Evolutionary conservation across 2,113 vertebrate genomes (phyloP).

Genomic region (Salvelinus fontinalis): DNA sequence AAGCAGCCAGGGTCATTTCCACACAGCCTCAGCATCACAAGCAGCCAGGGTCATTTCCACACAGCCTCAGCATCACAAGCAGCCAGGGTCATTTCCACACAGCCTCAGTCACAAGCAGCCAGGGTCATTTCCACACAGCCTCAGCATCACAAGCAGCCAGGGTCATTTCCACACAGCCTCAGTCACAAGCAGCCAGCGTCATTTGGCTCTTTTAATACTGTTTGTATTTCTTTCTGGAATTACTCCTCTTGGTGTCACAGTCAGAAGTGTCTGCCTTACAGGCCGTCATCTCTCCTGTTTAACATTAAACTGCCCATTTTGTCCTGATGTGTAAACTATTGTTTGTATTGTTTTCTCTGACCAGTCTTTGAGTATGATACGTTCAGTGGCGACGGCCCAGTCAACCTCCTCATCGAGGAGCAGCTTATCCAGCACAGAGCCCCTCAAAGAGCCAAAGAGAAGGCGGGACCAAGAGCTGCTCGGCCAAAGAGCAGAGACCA

Average conservation of each 20-base stretch:
- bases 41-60: too few species aligned
- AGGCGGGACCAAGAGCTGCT: slow-evolving; percentile 41
- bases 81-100: too few species aligned
- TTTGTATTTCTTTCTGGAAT: not conserved
- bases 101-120: too few species aligned
- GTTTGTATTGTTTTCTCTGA: slow-evolving; percentile 7
- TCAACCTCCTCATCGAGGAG: slow-evolving; percentile 86
- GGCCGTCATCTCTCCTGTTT: not conserved
- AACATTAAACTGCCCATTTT: not conserved
- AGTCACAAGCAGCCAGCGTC: not conserved
- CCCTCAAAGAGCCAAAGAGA: slow-evolving; percentile 39
- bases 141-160: too few species aligned
- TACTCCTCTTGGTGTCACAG: not conserved
- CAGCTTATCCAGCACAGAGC: slow-evolving; percentile 83
- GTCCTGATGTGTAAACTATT: not conserved
- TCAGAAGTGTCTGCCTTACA: not conserved
- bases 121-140: too few species aligned
- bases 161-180: not conserved
- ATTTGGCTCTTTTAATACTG: not conserved
- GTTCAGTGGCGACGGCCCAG: slow-evolving; percentile 84
- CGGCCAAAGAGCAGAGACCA: slow-evolving; percentile 22
- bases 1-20: too few species aligned
- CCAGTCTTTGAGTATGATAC: slow-evolving; percentile 82
- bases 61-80: too few species aligned
- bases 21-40: too few species aligned